Conservation (phyloP, 2,113 vertebrate genomes). For the Sinocyclocheilus maitianheensis region DNA sequence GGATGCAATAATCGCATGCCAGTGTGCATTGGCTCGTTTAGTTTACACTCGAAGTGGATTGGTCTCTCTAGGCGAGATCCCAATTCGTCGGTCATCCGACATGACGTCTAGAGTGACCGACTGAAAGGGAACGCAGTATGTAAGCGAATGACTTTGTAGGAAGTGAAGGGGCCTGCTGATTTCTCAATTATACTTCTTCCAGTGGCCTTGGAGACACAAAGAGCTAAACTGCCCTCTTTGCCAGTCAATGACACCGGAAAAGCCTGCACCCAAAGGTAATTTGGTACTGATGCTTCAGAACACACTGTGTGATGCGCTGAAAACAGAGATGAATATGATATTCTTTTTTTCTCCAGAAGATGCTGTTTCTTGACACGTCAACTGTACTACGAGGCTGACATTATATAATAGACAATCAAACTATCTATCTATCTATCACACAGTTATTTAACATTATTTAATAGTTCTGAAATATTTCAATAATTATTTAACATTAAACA, state of each 20-base stretch:
- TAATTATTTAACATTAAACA: too few relatives aligned
- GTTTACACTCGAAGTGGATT: too few relatives aligned
- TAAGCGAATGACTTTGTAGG: constrained; percentile 78
- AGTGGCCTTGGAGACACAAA: constrained; percentile 64
- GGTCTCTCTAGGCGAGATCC: too few relatives aligned
- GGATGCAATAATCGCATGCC: too few relatives aligned
- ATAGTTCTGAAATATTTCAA: too few relatives aligned
- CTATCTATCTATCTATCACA: too few relatives aligned
- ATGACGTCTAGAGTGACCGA: too few relatives aligned
- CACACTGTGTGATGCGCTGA: not conserved
- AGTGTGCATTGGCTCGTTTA: too few relatives aligned
- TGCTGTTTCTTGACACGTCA: not conserved
- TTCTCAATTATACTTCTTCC: constrained; percentile 78
- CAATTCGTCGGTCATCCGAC: too few relatives aligned
- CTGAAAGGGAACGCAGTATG: constrained; percentile 71
- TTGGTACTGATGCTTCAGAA: not conserved
- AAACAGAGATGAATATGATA: not conserved
- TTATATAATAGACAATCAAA: not conserved
- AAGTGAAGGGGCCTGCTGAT: constrained; percentile 73
- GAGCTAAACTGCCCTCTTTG: constrained; percentile 61
- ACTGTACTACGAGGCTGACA: not conserved
- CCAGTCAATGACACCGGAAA: constrained; percentile 68
- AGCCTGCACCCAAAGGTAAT: constrained; percentile 57
- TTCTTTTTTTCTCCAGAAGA: not conserved
- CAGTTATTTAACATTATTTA: too few relatives aligned